Evolutionary conservation across 2,797 vertebrate genomes (phyloP), one percentile per base, ranked within the genome.

Genomic region (Rallus crepitans): DNA sequence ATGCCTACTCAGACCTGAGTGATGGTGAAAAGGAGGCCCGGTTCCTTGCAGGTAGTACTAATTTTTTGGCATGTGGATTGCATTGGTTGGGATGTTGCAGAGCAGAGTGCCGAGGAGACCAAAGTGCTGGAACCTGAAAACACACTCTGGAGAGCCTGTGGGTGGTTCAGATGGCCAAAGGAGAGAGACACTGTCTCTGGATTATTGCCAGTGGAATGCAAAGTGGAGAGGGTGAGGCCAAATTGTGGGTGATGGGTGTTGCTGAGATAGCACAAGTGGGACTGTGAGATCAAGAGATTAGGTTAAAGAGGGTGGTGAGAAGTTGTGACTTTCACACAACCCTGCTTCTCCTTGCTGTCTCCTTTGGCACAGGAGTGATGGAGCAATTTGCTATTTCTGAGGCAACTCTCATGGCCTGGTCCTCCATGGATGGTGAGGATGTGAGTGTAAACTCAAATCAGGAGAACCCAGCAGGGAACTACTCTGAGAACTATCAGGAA

Each of bases 331-430:
- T 82, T 28, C 45, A 94, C 3, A 24, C 31, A 39, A 45, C 37
- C 17, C 17, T 57, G 15, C 71, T 79, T 85, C 27, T 35, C 61
- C 23, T 93, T 23, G 33, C 21, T 60, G 12, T 94, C 66, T 86
- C 27, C 68, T 91, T 76, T 88, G 83, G 64, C 53, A 20, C 72
- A 98, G 99, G 99, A 31, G 98, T 99, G 93, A 99, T 99, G 98
- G 98, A 99, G 94, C 99, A 99, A 92, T 99, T 99, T 96, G 99
- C 99, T 1, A 99, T 99, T 97, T 99, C 99, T 4, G 98, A 99
- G 97, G 99, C 99, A 11, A 99, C 99, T 5, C 98, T 99, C 52
- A 90, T 99, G 98, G 99, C 99, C 66, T 99, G 99, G 99, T 98
- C 99, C 33, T 99, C 99, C 70, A 99, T 99, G 99, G 99, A 99